phyloP scores from a whole-genome alignment of 2,888 invertebrate species.

The Danaus chrysippus region DNA sequence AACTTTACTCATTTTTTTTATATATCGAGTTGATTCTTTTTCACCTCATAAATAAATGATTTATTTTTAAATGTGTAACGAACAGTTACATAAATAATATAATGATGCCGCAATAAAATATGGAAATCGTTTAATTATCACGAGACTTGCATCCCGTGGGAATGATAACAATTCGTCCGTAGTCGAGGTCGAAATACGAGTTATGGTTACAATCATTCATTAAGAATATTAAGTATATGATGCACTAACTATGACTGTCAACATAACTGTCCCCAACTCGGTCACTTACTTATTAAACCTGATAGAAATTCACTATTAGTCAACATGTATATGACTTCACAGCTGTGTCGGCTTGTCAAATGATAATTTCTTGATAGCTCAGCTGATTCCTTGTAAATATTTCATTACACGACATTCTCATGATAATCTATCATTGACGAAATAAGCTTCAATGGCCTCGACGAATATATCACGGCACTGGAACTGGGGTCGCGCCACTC shows the following conservation, averaged over 20 bases:
- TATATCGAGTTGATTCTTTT: background rate
- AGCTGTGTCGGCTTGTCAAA: constrained; percentile 55
- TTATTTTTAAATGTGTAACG: background rate
- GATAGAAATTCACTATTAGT: constrained; percentile 34
- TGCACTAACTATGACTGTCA: constrained; percentile 57
- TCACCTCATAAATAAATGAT: background rate
- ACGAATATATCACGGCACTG: constrained; percentile 49
- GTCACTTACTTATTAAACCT: constrained; percentile 63
- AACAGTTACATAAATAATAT: constrained; percentile 10
- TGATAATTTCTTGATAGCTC: constrained; percentile 39
- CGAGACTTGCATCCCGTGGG: constrained; percentile 49
- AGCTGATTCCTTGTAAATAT: constrained; percentile 3
- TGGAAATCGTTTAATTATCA: constrained; percentile 20
- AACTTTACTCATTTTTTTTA: no score
- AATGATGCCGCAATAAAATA: constrained; percentile 15
- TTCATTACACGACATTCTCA: constrained; percentile 54
- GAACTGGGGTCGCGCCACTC: constrained; percentile 49
- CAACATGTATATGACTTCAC: no score
- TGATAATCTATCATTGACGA: constrained; percentile 50
- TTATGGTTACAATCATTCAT: constrained; percentile 65
- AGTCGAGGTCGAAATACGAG: constrained; percentile 44
- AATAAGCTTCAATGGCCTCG: constrained; percentile 53
- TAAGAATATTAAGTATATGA: constrained; percentile 51
- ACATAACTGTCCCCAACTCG: constrained; percentile 60
- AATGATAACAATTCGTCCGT: constrained; percentile 62